A percentile compares a stretch with the other conserved stretches of the same genome.
Evolutionary conservation across 2,797 vertebrate species (phyloP).

Genomic region (Neosalanx taihuensis): DNA sequence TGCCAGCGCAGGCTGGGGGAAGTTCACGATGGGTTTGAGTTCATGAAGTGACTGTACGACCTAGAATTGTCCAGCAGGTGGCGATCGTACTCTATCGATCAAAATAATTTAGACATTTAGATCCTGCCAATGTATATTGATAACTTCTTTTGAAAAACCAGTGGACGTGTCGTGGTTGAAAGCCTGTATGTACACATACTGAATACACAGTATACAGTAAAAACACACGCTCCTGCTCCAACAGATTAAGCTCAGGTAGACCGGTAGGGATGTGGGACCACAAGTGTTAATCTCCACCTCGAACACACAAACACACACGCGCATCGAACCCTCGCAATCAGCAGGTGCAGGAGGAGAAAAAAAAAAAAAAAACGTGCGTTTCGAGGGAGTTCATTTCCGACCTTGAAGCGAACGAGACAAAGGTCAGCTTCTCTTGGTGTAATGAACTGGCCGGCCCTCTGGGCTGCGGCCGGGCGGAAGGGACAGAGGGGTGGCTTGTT

Average conservation of each 20-base stretch:
- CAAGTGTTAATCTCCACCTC: neutral
- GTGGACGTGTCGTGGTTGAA: too few species aligned
- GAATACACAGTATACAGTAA: too few species aligned
- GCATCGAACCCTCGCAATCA: slow-evolving; percentile 7
- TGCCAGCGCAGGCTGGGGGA: too few species aligned
- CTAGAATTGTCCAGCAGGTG: slow-evolving; percentile 24
- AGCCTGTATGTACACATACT: too few species aligned
- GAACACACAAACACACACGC: neutral
- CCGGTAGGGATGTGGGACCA: neutral
- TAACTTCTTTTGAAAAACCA: too few species aligned
- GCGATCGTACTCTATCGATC: slow-evolving; percentile 13
- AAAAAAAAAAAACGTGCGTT: neutral
- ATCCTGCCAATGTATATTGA: neutral
- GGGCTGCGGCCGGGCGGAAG: neutral
- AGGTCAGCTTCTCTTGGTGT: slow-evolving; percentile 24
- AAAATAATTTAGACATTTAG: neutral
- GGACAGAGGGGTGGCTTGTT: slow-evolving; percentile 16
- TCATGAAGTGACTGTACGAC: neutral
- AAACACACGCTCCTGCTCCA: too few species aligned
- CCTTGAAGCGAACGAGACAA: neutral
- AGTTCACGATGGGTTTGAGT: too few species aligned
- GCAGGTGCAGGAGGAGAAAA: neutral
- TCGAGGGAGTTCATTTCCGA: neutral
- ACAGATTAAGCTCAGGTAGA: too few species aligned
- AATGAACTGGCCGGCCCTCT: neutral